Base-by-base conservation (phyloP, 2,888 invertebrate species). In the Hartigia nigra region DNA sequence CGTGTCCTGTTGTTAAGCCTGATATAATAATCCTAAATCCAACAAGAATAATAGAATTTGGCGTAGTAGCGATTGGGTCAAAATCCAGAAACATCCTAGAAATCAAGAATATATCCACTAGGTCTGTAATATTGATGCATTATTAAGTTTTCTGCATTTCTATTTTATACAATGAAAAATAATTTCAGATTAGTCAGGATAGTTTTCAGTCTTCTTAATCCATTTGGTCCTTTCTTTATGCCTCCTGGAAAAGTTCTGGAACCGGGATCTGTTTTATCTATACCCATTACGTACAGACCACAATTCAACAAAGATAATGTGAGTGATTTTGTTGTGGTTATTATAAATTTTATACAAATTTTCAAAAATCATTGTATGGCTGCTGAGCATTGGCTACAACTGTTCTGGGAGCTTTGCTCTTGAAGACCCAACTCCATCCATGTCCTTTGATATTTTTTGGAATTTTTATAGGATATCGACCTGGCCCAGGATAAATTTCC, bases 401-500 rank as follows among this genome's bases (percentile, higher is more conserved):
- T 0, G 76, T 84, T 23, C 86, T 80, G 0, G 82, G 83, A 1
- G 81, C 76, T 74, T 84, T 86, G 69, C 87, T 86, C 31, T 84
- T 86, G 69, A 88, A 88, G 12, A 84, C 77, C 1, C 39, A 86
- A 0, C 81, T 83, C 83, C 85, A 86, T 0, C 88, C 88, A 11
- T 83, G 37, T 12, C 87, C 87, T 74, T 78, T 75, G 34, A 88
- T 82, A n/a, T 12, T 23, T 12, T 75, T 75, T 12, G n/a, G 9
- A 0, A 80, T 78, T 36, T 77, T 72, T 4, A 82, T 79, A 3
- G 75, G 72, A 75, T 87, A 88, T 37, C 85, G 84, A 31, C 82
- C 86, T 35, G 86, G 88, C 1, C 85, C 86, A 37, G 88, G 88
- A 31, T 35, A 76, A 70, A 83, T 78, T 3, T 76, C 79, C 0